phyloP scores from a whole-genome alignment of 2,888 invertebrate genomes.

The Stenotaenia linearis region DNA sequence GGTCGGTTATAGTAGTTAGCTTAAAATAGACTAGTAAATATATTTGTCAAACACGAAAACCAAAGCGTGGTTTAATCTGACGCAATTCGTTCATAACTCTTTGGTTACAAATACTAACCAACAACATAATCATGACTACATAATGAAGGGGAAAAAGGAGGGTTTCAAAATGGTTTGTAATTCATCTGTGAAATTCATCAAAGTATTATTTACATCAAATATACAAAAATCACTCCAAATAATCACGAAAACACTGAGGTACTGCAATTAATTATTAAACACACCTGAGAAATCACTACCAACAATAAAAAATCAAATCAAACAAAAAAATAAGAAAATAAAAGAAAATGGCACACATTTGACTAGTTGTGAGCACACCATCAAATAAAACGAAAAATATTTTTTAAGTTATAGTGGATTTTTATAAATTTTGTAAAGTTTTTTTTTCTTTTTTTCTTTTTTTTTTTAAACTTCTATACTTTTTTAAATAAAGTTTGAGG shows the following conservation, averaged over 20 bases:
- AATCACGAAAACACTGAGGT: conserved; percentile 9
- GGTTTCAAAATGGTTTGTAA: background rate
- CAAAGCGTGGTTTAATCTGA: conserved; percentile 9
- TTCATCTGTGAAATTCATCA: conserved; percentile 4
- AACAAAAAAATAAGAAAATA: background rate
- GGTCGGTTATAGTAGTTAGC: background rate
- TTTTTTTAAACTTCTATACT: background rate
- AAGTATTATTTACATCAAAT: conserved; percentile 9
- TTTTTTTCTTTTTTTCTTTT: background rate
- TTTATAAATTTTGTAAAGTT: background rate
- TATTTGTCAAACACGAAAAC: conserved; percentile 9
- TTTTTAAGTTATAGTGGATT: background rate
- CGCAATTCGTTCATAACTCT: conserved; percentile 9
- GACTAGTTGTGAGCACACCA: conserved; percentile 4
- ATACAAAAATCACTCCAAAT: conserved; percentile 9
- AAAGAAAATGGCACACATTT: background rate
- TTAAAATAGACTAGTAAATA: background rate
- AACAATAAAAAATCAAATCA: background rate
- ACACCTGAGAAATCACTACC: conserved; percentile 9
- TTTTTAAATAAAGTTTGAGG: background rate
- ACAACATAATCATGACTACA: conserved; percentile 1
- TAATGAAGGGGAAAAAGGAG: background rate
- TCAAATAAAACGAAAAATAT: background rate
- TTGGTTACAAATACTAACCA: conserved; percentile 1
- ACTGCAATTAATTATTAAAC: background rate